Percentiles rank a stretch among this genome's conserved stretches.
Conservation (phyloP, 2,797 vertebrate species). For the Propithecus deckenii region DNA sequence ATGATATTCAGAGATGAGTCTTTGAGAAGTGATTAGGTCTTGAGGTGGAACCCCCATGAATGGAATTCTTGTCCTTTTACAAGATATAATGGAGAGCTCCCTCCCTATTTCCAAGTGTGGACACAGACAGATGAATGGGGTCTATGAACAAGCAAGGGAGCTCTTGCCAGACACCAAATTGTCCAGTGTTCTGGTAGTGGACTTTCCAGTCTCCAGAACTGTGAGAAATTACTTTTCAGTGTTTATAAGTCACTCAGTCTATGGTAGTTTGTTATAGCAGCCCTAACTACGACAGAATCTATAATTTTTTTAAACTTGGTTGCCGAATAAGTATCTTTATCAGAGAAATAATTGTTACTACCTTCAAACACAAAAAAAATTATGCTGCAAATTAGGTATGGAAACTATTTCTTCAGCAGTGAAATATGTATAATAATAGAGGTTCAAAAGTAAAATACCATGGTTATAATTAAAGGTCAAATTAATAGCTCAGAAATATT, state of each 20-base stretch:
- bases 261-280: neutral
- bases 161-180: neutral
- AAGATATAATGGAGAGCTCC: neutral
- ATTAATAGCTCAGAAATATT: neutral
- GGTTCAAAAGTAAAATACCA: neutral
- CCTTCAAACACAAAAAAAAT: neutral
- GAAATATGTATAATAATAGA: neutral
- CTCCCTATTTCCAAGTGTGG: too few relatives aligned
- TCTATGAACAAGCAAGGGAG: neutral
- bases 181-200: too few relatives aligned
- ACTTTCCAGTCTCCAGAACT: neutral
- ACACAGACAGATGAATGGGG: too few relatives aligned
- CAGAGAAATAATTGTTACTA: neutral
- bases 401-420: neutral
- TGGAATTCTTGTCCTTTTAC: neutral
- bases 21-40: neutral
- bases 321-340: neutral
- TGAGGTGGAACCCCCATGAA: neutral
- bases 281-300: neutral
- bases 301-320: neutral
- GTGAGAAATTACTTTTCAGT: neutral
- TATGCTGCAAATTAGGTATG: neutral
- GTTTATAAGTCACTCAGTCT: neutral
- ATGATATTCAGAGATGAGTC: neutral
- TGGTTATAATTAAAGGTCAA: neutral